Conservation (phyloP, 2,888 invertebrate species). For the Hetaerina titia region DNA sequence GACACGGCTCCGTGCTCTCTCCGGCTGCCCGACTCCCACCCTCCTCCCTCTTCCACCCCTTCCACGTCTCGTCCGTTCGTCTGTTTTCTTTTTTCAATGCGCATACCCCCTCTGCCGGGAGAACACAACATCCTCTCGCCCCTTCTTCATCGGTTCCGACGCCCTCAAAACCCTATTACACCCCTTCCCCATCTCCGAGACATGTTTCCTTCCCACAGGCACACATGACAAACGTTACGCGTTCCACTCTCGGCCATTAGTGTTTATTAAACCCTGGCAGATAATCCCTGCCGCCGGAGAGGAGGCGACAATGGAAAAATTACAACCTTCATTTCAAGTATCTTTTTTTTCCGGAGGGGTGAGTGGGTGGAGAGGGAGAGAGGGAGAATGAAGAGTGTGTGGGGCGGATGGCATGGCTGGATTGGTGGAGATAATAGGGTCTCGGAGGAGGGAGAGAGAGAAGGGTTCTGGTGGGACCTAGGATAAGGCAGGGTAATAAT, state of each 20-base stretch:
- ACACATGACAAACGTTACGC: background rate
- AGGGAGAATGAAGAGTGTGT: background rate
- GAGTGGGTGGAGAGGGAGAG: no score
- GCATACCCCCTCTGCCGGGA: no score
- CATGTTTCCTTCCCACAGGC: background rate
- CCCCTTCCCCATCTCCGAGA: no score
- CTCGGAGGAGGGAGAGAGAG: background rate
- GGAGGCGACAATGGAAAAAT: no score
- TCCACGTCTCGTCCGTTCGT: no score
- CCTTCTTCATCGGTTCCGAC: no score
- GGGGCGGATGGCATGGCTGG: background rate
- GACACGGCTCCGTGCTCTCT: background rate
- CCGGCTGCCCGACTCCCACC: background rate
- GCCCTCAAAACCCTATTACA: no score
- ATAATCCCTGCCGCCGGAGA: background rate
- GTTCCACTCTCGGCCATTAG: constrained; percentile 14
- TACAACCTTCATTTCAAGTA: no score
- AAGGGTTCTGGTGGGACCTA: background rate
- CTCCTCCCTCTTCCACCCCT: background rate
- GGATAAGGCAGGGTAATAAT: constrained; percentile 19
- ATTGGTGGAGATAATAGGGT: background rate
- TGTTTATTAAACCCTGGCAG: constrained; percentile 1
- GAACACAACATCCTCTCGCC: no score
- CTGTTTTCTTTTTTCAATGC: no score
- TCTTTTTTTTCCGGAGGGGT: no score